Base-by-base conservation (phyloP, 2,797 vertebrate genomes). In the Fistularia commersonii region DNA sequence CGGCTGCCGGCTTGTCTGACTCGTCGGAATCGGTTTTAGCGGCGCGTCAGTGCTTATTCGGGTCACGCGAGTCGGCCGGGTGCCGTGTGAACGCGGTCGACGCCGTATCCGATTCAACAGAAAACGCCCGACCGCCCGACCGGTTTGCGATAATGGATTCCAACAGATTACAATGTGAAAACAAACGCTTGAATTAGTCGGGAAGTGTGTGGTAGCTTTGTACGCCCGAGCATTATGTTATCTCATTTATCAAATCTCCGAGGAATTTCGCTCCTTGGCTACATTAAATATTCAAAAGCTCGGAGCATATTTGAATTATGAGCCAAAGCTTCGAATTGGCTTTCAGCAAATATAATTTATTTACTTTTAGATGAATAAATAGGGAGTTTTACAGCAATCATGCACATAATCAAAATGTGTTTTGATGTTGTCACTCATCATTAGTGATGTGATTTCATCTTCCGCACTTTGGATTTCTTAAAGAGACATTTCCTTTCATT, bases 11-110 rank as follows among this genome's bases (percentile, higher is more conserved):
- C 68, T 61, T 23, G 56, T 69, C 57, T 67, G 54, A 66, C 71
- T 69, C 51, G 42, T 47, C 72, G 65, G 77, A 72, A 78, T 83
- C 80, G 7, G 7, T 62, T 81, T 80, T 71, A 68, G 72, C 62
- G 61, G 52, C 55, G 23, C 75, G 76, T 72, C 66, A 0, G 45
- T 62, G 71, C 61, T 74, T 45, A 80, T 82, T 84, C 66, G 56
- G 76, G 69, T 80, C 74, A 71, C 61, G 66, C 11, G 39, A 68
- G 70, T 64, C 65, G 78, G 68, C 64, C 65, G 70, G 82, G 70
- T 67, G 79, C 69, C 31, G 69, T 70, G 56, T 78, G 77, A 82
- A 74, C 64, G 76, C 54, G 52, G 69, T 65, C 80, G 83, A 77
- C 74, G 73, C 72, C 61, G 78, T 67, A 75, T 77, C 76, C 61